Evolutionary conservation across 2,797 vertebrate species (phyloP), one percentile per base, ranked within the genome.

Genomic region (Kryptolebias ocellatus): DNA sequence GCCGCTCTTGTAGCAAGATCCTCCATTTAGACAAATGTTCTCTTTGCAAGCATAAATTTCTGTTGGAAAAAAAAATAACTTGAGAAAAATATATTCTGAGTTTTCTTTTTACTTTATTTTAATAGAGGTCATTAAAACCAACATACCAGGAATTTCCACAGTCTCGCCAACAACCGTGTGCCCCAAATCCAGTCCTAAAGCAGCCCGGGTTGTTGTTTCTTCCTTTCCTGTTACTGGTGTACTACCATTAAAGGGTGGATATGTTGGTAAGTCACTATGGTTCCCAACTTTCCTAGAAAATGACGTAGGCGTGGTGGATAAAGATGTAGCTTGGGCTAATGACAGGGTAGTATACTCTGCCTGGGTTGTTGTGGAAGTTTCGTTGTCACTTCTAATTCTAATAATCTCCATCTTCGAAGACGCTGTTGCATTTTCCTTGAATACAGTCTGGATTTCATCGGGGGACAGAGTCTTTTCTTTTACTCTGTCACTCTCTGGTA

Each of bases 21-120:
- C 98, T 73, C 96, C 96, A 69, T 98, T 96, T 60, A 94, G 88
- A 88, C 98, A 99, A 6, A 95, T 88, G 74, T 94, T 93, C 5
- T 88, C 93, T 73, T 91, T 90, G 86, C 98, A 99, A 0, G 87
- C 92, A 84, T 96, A 84, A 72, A 95, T 73, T 69, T 88, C 97
- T 99, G 84, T 78, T 51, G 11, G 51, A 0, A 72, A 50, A 51
- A 60, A 7, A 37, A 49, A n/a, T 20, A 4, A 24, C 16, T 0
- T 46, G 31, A 64, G 24, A 4, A 0, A 45, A 34, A 45, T 50
- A 0, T 12, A 51, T 60, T 51, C n/a, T 17, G 6, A 69, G 39
- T 42, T 42, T 0, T 53, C 56, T 62, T 27, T 54, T 9, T 4
- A 62, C 50, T 14, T 5, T 67, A 72, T 45, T 76, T 5, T 3